Evolutionary conservation across 2,888 invertebrate species (phyloP).

Genomic region (Amblyjoppa fuscipennis): DNA sequence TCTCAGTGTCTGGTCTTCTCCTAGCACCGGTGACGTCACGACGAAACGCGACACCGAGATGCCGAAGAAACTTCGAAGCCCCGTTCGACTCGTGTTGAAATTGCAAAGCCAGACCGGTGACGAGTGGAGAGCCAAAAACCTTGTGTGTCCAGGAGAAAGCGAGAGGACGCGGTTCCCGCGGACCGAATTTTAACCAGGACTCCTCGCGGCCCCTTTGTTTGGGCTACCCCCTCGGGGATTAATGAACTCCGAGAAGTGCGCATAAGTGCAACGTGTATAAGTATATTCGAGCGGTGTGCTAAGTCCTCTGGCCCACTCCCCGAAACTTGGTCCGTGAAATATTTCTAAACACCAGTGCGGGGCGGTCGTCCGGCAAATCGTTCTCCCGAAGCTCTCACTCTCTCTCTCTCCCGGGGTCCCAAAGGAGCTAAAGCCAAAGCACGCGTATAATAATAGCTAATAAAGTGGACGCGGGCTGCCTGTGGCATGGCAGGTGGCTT

Average conservation of each 20-base stretch:
- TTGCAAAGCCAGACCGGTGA: not conserved
- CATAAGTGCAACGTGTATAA: constrained; percentile 55
- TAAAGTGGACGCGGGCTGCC: constrained; percentile 81
- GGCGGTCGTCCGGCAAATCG: constrained; percentile 65
- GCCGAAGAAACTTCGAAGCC: not conserved
- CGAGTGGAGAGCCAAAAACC: constrained; percentile 11
- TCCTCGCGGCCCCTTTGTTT: constrained; percentile 75
- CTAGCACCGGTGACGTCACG: constrained; percentile 5
- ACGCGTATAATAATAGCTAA: constrained; percentile 84
- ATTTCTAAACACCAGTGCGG: constrained; percentile 82
- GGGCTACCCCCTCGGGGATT: constrained; percentile 80
- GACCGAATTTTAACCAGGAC: constrained; percentile 48
- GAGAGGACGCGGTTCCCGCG: constrained; percentile 42
- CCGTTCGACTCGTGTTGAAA: not conserved
- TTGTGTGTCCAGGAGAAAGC: constrained; percentile 36
- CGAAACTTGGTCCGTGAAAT: constrained; percentile 78
- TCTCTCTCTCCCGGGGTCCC: constrained; percentile 49
- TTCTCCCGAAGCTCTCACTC: constrained; percentile 50
- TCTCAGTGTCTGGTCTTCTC: constrained; percentile 23
- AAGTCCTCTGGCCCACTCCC: constrained; percentile 64
- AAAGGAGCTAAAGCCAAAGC: constrained; percentile 73
- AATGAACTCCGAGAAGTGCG: constrained; percentile 78
- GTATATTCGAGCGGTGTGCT: constrained; percentile 57
- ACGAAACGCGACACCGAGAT: not conserved
- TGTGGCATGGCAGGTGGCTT: constrained; percentile 81